Base-by-base conservation (phyloP, 2,888 invertebrate species). In the Teleogryllus oceanicus region DNA sequence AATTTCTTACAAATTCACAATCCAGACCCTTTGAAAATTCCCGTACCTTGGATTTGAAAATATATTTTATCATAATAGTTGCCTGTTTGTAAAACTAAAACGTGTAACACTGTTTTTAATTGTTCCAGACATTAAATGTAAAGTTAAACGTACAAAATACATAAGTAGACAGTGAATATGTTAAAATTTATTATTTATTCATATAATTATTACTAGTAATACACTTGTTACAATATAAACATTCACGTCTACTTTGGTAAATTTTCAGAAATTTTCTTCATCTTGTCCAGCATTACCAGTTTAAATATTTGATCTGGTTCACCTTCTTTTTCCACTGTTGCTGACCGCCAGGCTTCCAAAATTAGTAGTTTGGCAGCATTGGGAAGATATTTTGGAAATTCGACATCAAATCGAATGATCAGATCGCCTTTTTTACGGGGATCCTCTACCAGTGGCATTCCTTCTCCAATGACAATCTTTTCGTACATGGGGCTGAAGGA, bases 381-480 rank as follows among this genome's bases (percentile, higher is more conserved):
- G 18, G 77, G 77, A n/a, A 77, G 77, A 77, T 77, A 77, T 49
- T 49, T 77, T 49, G 77, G 77, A 50, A 49, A 77, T 49, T 77
- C 77, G 11, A 77, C 50, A 18, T 37, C 18, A 20, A 77, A 77
- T 18, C n/a, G 5, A n/a, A 77, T 77, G n/a, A 37, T 12, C 49
- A 77, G 49, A 49, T 77, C 49, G 37, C 77, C 77, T 20, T 49
- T 77, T 50, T 77, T 24, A n/a, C n/a, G 16, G 13, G 77, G 77
- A 18, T 77, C 77, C 13, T 77, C 18, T 8, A 77, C 18, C 16
- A 77, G 18, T 49, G 77, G 77, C 77, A 77, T 77, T 11, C 77
- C 77, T 77, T 77, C 77, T 49, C 77, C 77, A 10, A 50, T 49
- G n/a, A 77, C 3, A 49, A 77, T 20, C n/a, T 77, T 77, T 16